Evolutionary conservation across 2,888 invertebrate species (phyloP), one percentile per base, ranked within the genome.

Genomic region (Clunio marinus): DNA sequence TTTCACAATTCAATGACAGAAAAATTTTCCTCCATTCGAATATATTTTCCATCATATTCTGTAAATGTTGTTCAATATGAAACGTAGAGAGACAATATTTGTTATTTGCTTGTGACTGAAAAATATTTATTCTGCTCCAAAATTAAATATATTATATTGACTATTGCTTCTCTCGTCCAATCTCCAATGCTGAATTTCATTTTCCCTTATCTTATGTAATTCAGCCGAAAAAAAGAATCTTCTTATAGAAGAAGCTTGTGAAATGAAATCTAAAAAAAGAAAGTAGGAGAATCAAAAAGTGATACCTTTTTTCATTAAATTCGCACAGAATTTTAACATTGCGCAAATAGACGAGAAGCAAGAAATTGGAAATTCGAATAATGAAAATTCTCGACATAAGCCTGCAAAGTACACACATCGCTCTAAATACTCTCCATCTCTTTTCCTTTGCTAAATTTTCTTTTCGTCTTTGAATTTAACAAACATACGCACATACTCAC

Each of bases 81-180:
- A 57, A 66, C 35, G 32, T 59, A 17, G 59, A 35, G 51, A 55
- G 66, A 66, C 51, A 66, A 66, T 66, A 55, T 66, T 66, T 66
- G 55, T 24, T 66, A 66, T 66, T 66, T 66, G 35, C 66, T 32
- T 28, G 35, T 32, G 55, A 66, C 46, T 66, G 55, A 66, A 55
- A 25, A 63, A 24, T 66, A 46, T 66, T 66, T 66, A 66, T 66
- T 66, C 66, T 46, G 46, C 20, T 66, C 55, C 66, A 66, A 66
- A 66, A 66, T 66, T 66, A 66, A 66, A 66, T 55, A 51, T 51
- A 7, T 13, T 41, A 41, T 41, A 15, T 41, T 13, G 13, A 41
- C 41, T 41, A 4, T 41, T 41, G 51, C n/a, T n/a, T n/a, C n/a
- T n/a, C n/a, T n/a, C n/a, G n/a, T 51, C 22, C 51, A 13, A 15